Evolutionary conservation across 92 coral and sea anemone genomes (phyloP), one percentile per base, ranked within the genome.

Genomic region (Epizoanthus illoricatus): DNA sequence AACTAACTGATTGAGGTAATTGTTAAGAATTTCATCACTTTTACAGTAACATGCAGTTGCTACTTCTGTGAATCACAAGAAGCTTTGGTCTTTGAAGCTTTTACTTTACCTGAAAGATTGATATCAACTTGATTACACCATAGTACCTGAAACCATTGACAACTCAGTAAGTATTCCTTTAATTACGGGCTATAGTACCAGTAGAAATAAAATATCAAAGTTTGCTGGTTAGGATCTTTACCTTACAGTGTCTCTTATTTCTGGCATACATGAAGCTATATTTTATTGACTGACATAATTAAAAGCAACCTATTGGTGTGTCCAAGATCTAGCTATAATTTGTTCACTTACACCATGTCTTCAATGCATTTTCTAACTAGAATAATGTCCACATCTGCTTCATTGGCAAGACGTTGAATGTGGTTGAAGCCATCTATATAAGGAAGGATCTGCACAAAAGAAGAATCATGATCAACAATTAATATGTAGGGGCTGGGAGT

Each of bases 381-480:
- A 74, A 90, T 88, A 18, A 92, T 75, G 67, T 97, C 98, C 63
- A 97, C 92, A 71, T 97, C 99, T 11, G 99, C 99, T 41, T 93
- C 94, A 61, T 73, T 84, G 16, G 99, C 99, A 21, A 97, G 92
- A 65, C 94, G 84, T 74, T 91, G 92, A 23, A 97, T 90, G 72
- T 97, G 99, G 47, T 92, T 88, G 74, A 94, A 97, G 15, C 99
- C 99, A 88, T 97, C 98, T 71, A 97, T 97, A 56, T 91, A 91
- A 18, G 92, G 97, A 59, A 97, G 86, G 28, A 97, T 91, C 99
- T 97, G 75, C 18, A 41, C 54, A 11, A 18, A 2, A 78, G n/a
- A 16, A 7, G 56, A 0, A 11, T 52, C 56, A 52, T 52, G 56
- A 13, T 13, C 56, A 52, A 52, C 56, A 52, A 7, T 2, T 8